Evolutionary conservation across 2,797 vertebrate species (phyloP).

Genomic region (Limnodromus scolopaceus): DNA sequence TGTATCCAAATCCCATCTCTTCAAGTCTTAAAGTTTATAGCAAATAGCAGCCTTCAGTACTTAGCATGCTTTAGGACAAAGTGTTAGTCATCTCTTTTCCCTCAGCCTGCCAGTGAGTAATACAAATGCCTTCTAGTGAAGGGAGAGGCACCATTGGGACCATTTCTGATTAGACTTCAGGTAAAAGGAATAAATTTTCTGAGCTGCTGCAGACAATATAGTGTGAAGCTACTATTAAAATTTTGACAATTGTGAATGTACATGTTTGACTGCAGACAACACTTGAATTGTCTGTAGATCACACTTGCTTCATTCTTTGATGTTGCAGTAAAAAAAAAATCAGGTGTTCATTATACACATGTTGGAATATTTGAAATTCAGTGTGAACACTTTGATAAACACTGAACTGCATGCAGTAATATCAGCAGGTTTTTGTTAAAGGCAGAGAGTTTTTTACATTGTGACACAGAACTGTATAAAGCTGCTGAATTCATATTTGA

Average conservation of each 20-base stretch:
- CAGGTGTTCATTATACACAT: background rate
- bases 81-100: background rate
- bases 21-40: background rate
- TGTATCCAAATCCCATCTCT: background rate
- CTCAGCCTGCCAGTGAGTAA: background rate
- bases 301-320: background rate
- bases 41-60: background rate
- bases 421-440: background rate
- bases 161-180: background rate
- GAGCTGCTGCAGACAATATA: background rate
- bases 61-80: background rate
- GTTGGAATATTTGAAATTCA: background rate
- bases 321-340: background rate
- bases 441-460: background rate
- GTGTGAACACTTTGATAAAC: background rate
- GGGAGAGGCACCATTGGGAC: background rate
- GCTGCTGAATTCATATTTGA: constrained; percentile 4
- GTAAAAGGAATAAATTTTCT: background rate
- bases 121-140: background rate
- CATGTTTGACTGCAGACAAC: background rate
- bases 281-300: background rate
- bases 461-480: background rate
- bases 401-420: background rate
- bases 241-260: background rate
- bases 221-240: background rate